A percentile compares a stretch with the other conserved stretches of the same genome.
These are phyloP conservation scores for Lissonota sp. DNA, from an alignment of 2,888 invertebrate species.

Conservation along the genomic window DNA sequence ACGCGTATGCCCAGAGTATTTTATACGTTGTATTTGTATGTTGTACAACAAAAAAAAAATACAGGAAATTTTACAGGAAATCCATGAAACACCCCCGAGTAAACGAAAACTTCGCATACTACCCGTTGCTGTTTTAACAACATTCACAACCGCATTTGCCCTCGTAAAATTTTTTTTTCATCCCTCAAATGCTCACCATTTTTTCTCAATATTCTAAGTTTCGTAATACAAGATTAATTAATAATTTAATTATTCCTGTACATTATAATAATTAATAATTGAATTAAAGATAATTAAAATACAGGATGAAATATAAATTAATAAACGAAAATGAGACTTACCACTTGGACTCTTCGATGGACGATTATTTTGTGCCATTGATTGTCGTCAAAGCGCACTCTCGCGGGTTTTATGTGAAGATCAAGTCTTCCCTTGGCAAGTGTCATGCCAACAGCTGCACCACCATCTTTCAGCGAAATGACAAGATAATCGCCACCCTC, in stretches of 20 bases:
- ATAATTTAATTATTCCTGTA: too few species aligned
- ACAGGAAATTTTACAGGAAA: background rate
- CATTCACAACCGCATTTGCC: background rate
- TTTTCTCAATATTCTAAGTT: too few species aligned
- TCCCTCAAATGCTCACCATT: too few species aligned
- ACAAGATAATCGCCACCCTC: slow-evolving; percentile 96
- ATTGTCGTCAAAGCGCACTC: slow-evolving; percentile 97
- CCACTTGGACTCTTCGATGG: slow-evolving; percentile 95
- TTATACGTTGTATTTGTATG: background rate
- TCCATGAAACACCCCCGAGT: background rate
- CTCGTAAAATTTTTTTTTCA: too few species aligned
- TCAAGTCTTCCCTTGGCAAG: slow-evolving; percentile 95
- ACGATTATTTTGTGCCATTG: slow-evolving; percentile 98
- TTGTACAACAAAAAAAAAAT: background rate
- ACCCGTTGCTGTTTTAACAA: background rate
- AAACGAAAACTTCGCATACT: background rate
- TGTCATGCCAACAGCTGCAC: slow-evolving; percentile 94
- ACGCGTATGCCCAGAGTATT: background rate
- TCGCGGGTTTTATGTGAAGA: slow-evolving; percentile 94
- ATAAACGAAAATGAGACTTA: slow-evolving; percentile 80
- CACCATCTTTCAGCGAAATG: slow-evolving; percentile 94
- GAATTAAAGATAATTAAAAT: too few species aligned
- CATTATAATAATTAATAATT: too few species aligned
- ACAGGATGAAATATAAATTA: too few species aligned
- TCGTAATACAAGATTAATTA: too few species aligned